Evolutionary conservation across 2,113 vertebrate species (phyloP).

Genomic region (Myanophis thanlyinensis): DNA sequence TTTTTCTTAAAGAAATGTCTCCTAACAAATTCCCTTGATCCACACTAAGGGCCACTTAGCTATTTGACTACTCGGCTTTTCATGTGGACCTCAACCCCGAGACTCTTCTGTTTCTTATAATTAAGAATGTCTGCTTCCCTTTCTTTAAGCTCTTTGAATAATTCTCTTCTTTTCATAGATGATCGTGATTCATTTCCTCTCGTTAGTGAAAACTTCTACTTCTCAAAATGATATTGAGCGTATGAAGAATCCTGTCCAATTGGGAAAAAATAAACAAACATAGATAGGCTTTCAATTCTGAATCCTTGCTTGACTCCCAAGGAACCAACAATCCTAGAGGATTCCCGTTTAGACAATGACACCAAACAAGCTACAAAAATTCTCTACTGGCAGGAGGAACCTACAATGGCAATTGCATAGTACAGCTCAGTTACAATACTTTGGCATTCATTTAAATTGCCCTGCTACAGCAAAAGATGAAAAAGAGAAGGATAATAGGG

Average conservation of each 20-base stretch:
- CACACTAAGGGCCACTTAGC: background rate
- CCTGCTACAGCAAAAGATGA: background rate
- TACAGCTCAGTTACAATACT: background rate
- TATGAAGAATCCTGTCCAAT: background rate
- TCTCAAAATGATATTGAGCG: constrained; percentile 7
- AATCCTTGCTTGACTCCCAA: background rate
- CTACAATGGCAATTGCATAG: background rate
- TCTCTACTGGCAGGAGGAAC: background rate
- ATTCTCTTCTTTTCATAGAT: constrained; percentile 34
- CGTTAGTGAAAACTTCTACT: constrained; percentile 17
- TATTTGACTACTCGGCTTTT: constrained; percentile 23
- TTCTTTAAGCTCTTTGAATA: constrained; percentile 3
- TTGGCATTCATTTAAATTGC: background rate
- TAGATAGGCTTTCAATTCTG: background rate
- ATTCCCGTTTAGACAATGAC: background rate
- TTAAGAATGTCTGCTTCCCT: constrained; percentile 30
- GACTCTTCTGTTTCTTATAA: constrained; percentile 32
- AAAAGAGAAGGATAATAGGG: background rate
- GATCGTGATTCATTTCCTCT: constrained; percentile 19
- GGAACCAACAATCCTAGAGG: background rate
- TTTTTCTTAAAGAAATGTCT: constrained; percentile 40
- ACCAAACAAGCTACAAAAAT: background rate
- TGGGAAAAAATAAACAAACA: background rate
- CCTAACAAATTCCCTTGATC: constrained; percentile 29
- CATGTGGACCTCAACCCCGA: constrained; percentile 37